Evolutionary conservation across 2,113 vertebrate genomes (phyloP).

Genomic region (Osmerus eperlanus): DNA sequence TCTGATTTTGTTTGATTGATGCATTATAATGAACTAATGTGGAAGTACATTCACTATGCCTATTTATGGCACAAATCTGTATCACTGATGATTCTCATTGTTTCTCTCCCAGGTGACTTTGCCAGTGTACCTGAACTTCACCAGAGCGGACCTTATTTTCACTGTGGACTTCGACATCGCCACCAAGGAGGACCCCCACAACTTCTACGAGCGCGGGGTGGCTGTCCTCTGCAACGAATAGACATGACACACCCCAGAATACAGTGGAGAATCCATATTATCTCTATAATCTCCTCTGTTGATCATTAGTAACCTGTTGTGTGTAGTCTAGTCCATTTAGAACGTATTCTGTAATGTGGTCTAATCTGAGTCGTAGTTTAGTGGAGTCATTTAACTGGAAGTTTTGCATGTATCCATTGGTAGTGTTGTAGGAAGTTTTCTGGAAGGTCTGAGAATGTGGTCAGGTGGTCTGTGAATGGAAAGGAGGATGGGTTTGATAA

Average conservation of each 20-base stretch:
- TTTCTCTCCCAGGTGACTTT: slow-evolving; percentile 81
- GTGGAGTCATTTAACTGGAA: slow-evolving; percentile 8
- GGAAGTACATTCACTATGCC: neutral
- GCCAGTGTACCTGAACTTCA: slow-evolving; percentile 98
- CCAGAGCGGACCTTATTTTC: slow-evolving; percentile 94
- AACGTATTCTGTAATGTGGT: slow-evolving; percentile 15
- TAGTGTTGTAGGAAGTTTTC: slow-evolving; percentile 37
- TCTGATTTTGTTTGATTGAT: neutral
- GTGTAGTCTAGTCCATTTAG: slow-evolving; percentile 18
- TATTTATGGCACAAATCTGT: no score
- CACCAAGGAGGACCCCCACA: slow-evolving; percentile 92
- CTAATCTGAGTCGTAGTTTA: slow-evolving; percentile 24
- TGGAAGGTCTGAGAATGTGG: slow-evolving; percentile 55
- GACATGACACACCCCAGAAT: slow-evolving; percentile 16
- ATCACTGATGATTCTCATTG: neutral
- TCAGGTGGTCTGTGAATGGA: slow-evolving; percentile 34
- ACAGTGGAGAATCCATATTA: no score
- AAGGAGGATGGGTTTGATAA: slow-evolving; percentile 16
- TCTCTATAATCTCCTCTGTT: neutral
- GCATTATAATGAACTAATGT: neutral
- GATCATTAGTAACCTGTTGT: slow-evolving; percentile 14
- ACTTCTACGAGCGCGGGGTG: slow-evolving; percentile 96
- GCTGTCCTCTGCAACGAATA: slow-evolving; percentile 94
- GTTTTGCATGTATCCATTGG: slow-evolving; percentile 14
- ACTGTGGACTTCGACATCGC: slow-evolving; percentile 97